Evolutionary conservation across 2,797 vertebrate species (phyloP).

Genomic region (Amphiprion clarkii): DNA sequence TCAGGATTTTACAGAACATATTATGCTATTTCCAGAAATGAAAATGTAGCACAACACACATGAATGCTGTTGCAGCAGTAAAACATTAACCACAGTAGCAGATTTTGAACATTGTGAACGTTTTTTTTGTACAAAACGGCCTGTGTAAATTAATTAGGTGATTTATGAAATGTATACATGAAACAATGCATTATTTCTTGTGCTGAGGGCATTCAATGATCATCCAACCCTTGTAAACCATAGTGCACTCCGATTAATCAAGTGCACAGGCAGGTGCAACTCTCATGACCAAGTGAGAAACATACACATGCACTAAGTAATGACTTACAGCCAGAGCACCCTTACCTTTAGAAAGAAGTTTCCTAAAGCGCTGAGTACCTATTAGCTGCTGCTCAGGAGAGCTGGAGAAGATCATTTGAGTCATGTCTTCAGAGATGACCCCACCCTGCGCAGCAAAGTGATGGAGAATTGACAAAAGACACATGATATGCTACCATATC

Average conservation of each 20-base stretch:
- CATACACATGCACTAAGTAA: background rate
- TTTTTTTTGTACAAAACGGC: no score
- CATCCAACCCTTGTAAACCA: background rate
- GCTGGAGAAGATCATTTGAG: conserved; percentile 97
- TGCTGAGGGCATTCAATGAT: background rate
- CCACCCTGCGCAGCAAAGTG: conserved; percentile 84
- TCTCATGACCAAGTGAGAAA: background rate
- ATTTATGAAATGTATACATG: background rate
- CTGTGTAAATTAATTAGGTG: no score
- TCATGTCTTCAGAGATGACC: conserved; percentile 97
- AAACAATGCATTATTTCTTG: background rate
- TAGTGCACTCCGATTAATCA: no score
- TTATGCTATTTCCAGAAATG: background rate
- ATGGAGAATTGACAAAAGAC: conserved; percentile 4
- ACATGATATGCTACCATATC: background rate
- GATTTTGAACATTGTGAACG: background rate
- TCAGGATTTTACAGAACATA: background rate
- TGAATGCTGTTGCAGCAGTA: no score
- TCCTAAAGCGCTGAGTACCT: conserved; percentile 97
- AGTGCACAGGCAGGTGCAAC: background rate
- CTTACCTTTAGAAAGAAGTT: conserved; percentile 97
- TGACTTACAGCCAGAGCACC: background rate
- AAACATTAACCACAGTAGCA: no score
- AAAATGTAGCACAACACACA: no score
- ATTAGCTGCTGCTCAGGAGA: conserved; percentile 96